Base-by-base conservation (phyloP, 2,888 invertebrate genomes). In the Rutpela maculata region DNA sequence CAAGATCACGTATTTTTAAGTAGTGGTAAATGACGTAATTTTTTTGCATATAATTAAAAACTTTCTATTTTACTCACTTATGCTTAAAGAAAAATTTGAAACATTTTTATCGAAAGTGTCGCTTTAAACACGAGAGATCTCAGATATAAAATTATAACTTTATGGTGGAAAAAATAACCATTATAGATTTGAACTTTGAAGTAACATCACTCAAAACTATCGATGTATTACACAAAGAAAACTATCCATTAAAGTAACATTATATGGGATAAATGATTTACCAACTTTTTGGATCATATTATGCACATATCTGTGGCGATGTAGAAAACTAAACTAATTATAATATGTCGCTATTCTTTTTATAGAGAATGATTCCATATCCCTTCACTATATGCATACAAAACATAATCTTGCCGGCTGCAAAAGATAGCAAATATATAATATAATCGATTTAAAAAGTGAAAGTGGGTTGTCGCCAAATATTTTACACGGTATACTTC, bases 221-320 rank as follows among this genome's bases (percentile, higher is more conserved):
- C n/a, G 50, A 50, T 1, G 2, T 50, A 15, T 50, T 3, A 15
- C n/a, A 50, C 50, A 17, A 7, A 43, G 1, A 43, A 10, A 43
- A 43, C 43, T 43, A 1, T 15, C 1, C 7, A 2, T 0, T 43
- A 43, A 1, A 11, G 38, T 7, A 7, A 38, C 9, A 3, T 3
- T n/a, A 50, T n/a, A n/a, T n/a, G n/a, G 3, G n/a, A 50, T 7
- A 0, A n/a, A 50, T 50, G 4, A 50, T n/a, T 50, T 50, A 50
- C 50, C 50, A 50, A 50, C 50, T n/a, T 50, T n/a, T n/a, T 15
- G 50, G 50, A 50, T 50, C 50, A 50, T 50, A 50, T n/a, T 50
- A 15, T n/a, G n/a, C 4, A 4, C 12, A 50, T 50, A 17, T n/a
- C 5, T 15, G 12, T 7, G n/a, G n/a, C n/a, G 50, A n/a, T 1